Evolutionary conservation across 2,888 invertebrate species (phyloP).

Genomic region (Tenthredo scrophulariae): DNA sequence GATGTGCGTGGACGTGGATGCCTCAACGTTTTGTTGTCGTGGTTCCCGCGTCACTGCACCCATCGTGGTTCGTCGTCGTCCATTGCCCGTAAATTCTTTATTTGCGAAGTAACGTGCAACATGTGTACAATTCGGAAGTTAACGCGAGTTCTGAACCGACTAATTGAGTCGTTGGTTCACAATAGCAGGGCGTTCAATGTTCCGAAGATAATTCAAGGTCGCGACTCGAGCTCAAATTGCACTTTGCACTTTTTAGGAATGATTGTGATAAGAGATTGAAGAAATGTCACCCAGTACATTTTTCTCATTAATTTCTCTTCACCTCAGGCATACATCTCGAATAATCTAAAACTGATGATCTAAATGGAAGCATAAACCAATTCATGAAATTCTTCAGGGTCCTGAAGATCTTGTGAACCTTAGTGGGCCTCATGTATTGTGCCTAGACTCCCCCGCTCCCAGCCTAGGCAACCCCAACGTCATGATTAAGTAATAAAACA

Average conservation of each 20-base stretch:
- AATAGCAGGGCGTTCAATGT: not conserved
- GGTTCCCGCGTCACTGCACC: slow-evolving; percentile 78
- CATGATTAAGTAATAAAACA: slow-evolving; percentile 78
- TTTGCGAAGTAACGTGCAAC: slow-evolving; percentile 46
- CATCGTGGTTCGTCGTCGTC: slow-evolving; percentile 51
- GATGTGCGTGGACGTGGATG: slow-evolving; percentile 67
- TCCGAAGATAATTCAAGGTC: not conserved
- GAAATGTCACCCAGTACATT: not conserved
- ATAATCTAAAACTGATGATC: not conserved
- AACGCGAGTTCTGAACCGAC: slow-evolving; percentile 31
- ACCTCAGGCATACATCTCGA: not conserved
- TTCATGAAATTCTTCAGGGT: slow-evolving; percentile 18
- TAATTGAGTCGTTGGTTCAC: slow-evolving; percentile 45
- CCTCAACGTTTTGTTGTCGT: slow-evolving; percentile 77
- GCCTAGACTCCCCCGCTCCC: slow-evolving; percentile 20
- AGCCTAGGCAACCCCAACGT: slow-evolving; percentile 62
- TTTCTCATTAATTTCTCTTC: not conserved
- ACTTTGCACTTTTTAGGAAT: not conserved
- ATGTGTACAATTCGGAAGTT: slow-evolving; percentile 44
- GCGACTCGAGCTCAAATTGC: not conserved
- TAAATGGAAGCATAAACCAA: not conserved
- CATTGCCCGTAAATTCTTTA: slow-evolving; percentile 50
- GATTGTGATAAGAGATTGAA: not conserved
- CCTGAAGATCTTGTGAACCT: not conserved
- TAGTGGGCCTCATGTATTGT: slow-evolving; percentile 29